Conservation (phyloP, 2,113 vertebrate genomes). For the Athene cunicularia region DNA sequence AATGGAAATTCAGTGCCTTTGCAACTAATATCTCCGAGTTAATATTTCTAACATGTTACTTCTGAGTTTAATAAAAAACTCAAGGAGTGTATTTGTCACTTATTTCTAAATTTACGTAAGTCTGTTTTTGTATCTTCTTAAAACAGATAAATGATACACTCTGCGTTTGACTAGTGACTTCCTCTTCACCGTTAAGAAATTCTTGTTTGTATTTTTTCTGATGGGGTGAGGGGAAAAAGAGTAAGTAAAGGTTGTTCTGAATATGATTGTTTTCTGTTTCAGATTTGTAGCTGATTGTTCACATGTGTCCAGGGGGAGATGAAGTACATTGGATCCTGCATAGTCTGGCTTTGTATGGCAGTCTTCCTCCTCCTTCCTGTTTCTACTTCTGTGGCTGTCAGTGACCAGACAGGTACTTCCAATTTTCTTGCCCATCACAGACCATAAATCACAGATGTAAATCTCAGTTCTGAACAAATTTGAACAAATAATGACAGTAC, state of each 20-base stretch:
- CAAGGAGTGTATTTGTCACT: not conserved
- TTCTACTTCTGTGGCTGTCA: slow-evolving; percentile 80
- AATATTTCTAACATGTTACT: not conserved
- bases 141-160: not conserved
- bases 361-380: slow-evolving; percentile 72
- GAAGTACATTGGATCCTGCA: slow-evolving; percentile 80
- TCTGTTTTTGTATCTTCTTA: not conserved
- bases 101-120: not conserved
- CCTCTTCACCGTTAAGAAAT: not conserved
- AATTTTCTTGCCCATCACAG: not conserved
- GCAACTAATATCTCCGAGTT: not conserved
- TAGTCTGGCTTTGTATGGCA: slow-evolving; percentile 81
- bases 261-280: slow-evolving; percentile 50
- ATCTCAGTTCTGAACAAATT: not conserved
- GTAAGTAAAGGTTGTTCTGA: not conserved
- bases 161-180: not conserved
- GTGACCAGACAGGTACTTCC: slow-evolving; percentile 84
- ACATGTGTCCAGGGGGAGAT: slow-evolving; percentile 81
- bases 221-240: not conserved
- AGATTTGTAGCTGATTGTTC: slow-evolving; percentile 78
- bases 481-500: not conserved
- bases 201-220: not conserved
- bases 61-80: not conserved
- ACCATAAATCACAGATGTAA: not conserved
- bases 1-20: not conserved